Evolutionary conservation across 2,113 vertebrate species (phyloP), one percentile per base, ranked within the genome.

Genomic region (Vimba vimba): DNA sequence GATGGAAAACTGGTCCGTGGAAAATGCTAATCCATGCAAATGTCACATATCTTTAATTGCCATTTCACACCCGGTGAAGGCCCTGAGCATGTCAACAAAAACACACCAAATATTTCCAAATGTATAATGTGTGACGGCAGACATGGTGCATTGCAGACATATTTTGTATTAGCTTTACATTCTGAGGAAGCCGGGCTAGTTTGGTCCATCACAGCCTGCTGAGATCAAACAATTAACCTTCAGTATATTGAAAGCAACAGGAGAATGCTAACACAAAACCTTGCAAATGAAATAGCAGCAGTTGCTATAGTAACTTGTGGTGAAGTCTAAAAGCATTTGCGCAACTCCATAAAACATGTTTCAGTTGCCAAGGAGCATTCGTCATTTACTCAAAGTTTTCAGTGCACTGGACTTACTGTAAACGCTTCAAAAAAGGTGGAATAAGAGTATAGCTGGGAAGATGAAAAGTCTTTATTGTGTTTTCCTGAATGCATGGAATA

Each of bases 191-290:
- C 59, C 25, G 43, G 39, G 68, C 36, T 47, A 27, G 59, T 76
- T 71, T 86, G 45, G 81, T 83, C 50, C 39, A 30, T 76, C 86
- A 84, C 73, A 64, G 17, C 77, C 77, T 71, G 71, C 74, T 84
- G 82, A 60, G 86, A 79, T 89, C 89, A 88, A 86, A 82, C 85
- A 88, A 89, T 89, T 89, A 89, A 89, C 89, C 86, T 89, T 81
- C 59, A 78, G 86, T 86, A 85, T 77, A 81, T 57, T 86, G 82
- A 88, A 81, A 82, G 64, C 82, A 86, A 88, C 78, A 88, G 82
- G 82, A 88, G 82, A 89, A 89, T 85, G 83, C 86, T 84, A 89
- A 89, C 86, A 86, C 81, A 84, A 84, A 76, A 76, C 57, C 57
- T 43, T 6, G 47, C 59, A 78, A 84, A 66, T 81, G 85, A 86